phyloP scores from a whole-genome alignment of 1,140 invertebrate genomes.

The Atta texana region DNA sequence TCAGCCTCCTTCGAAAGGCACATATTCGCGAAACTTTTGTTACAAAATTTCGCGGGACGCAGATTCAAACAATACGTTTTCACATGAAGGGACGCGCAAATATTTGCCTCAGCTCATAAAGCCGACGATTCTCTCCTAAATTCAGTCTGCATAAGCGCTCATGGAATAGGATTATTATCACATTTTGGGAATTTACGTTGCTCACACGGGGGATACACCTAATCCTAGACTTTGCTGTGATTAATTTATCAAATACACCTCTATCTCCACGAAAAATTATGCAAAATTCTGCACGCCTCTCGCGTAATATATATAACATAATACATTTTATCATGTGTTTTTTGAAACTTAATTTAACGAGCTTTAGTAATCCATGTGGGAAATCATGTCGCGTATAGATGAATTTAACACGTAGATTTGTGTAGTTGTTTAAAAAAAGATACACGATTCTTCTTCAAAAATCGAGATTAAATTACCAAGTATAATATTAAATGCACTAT shows the following conservation, averaged over 20 bases:
- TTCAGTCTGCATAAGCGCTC: conserved; percentile 7
- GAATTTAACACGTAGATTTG: not conserved
- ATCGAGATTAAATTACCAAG: not conserved
- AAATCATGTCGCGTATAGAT: not conserved
- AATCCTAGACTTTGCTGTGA: not conserved
- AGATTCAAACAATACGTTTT: conserved; percentile 48
- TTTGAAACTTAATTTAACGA: conserved; percentile 10
- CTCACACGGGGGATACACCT: not conserved
- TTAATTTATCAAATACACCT: conserved; percentile 8
- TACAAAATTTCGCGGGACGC: conserved; percentile 37
- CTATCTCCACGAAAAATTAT: not conserved
- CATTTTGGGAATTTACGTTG: conserved; percentile 41
- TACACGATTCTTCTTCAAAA: not conserved
- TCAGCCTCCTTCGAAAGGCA: conserved; percentile 43
- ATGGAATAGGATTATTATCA: conserved; percentile 28
- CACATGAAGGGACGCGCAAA: conserved; percentile 32
- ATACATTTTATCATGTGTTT: not conserved
- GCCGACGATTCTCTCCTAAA: conserved; percentile 17
- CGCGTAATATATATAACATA: not conserved
- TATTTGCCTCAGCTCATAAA: conserved; percentile 50
- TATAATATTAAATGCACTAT: conserved; percentile 1
- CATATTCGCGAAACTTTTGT: conserved; percentile 58
- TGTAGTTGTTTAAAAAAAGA: not conserved
- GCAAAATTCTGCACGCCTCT: not conserved
- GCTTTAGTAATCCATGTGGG: not conserved